phyloP scores from a whole-genome alignment of 2,113 vertebrate genomes.

The Dipodomys ordii region DNA sequence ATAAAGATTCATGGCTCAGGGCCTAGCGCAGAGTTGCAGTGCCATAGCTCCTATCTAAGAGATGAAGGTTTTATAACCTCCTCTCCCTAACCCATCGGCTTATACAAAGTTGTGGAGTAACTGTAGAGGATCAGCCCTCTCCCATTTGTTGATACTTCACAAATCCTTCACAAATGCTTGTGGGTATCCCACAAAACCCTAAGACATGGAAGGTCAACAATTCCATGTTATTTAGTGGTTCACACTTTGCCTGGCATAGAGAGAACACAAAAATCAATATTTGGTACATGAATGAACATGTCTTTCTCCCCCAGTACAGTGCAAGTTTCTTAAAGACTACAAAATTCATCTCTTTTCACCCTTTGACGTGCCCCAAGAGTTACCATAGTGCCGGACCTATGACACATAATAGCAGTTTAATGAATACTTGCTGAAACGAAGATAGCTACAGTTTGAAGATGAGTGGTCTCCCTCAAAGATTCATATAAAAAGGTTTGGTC shows the following conservation, averaged over 20 bases:
- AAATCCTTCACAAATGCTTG: background rate
- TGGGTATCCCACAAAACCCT: background rate
- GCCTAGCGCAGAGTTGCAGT: background rate
- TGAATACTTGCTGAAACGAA: conserved; percentile 22
- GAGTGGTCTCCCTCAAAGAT: background rate
- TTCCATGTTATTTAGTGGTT: background rate
- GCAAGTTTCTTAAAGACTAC: background rate
- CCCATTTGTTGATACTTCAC: background rate
- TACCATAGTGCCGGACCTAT: background rate
- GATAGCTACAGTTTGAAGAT: background rate
- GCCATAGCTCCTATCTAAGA: background rate
- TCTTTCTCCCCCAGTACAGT: background rate
- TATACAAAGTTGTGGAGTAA: background rate
- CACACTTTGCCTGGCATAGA: background rate
- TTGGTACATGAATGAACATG: background rate
- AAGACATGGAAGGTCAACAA: background rate
- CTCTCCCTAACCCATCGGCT: background rate
- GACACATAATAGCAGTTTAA: background rate
- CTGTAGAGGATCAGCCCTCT: background rate
- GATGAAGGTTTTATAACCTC: background rate
- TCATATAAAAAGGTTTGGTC: background rate
- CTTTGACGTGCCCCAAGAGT: background rate
- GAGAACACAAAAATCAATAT: background rate
- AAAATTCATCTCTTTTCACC: background rate
- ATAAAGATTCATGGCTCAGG: background rate